Evolutionary conservation across 2,797 vertebrate genomes (phyloP).

Genomic region (Cephalopachus bancanus): DNA sequence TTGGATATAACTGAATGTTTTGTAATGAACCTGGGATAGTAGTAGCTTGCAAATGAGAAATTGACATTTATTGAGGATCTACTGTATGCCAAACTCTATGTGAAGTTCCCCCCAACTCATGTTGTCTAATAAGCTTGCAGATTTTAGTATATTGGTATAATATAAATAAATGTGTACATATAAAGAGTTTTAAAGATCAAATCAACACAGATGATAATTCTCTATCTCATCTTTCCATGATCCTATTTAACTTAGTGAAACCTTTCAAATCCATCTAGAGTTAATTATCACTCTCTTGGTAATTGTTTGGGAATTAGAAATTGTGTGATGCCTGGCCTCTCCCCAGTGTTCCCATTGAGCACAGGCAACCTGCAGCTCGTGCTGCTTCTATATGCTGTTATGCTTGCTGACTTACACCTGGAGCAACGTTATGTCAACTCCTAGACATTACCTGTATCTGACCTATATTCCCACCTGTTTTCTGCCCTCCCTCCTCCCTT

Average conservation of each 20-base stretch:
- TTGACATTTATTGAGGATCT: constrained; percentile 39
- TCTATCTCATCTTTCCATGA: background rate
- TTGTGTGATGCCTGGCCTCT: background rate
- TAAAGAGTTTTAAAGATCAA: constrained; percentile 21
- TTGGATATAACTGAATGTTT: background rate
- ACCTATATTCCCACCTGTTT: background rate
- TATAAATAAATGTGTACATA: constrained; percentile 24
- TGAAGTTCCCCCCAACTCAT: background rate
- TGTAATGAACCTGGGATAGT: background rate
- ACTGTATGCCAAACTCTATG: background rate
- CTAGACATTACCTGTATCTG: background rate
- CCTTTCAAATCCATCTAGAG: background rate
- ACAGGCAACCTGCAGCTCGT: background rate
- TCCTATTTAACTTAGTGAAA: constrained; percentile 22
- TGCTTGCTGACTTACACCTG: background rate
- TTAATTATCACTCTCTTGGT: background rate
- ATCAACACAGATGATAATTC: background rate
- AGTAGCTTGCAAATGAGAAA: constrained; percentile 13
- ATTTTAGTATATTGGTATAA: background rate
- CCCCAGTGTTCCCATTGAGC: background rate
- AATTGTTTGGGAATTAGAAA: constrained; percentile 45
- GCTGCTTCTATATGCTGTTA: background rate
- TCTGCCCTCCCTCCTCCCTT: background rate
- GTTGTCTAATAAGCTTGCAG: background rate
- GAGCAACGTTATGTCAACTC: background rate